Evolutionary conservation across 92 coral and sea anemone species (phyloP).

Genomic region (Isaurus tuberculatus): DNA sequence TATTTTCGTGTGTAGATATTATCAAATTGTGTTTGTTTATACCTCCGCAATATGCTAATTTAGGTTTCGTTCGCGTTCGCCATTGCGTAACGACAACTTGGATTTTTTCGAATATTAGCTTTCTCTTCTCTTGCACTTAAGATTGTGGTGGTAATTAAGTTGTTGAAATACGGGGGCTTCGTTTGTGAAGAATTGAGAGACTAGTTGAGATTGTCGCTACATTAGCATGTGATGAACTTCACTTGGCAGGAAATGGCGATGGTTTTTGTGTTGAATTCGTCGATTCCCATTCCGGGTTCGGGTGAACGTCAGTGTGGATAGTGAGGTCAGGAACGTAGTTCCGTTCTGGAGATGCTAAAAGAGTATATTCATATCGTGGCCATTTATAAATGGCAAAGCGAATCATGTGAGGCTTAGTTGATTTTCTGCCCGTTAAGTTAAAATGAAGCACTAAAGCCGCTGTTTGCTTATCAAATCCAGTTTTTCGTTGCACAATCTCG

Average conservation of each 20-base stretch:
- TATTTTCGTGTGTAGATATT: not conserved
- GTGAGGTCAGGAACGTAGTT: conserved; percentile 21
- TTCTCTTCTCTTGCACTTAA: too few species aligned
- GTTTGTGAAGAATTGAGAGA: conserved; percentile 17
- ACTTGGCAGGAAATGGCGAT: conserved; percentile 35
- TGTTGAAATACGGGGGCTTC: not conserved
- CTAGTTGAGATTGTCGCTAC: conserved; percentile 3
- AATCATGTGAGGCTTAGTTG: conserved; percentile 5
- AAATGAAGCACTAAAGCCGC: conserved; percentile 14
- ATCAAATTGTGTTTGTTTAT: not conserved
- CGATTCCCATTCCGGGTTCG: conserved; percentile 29
- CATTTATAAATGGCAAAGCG: conserved; percentile 4
- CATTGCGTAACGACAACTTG: too few species aligned
- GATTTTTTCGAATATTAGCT: too few species aligned
- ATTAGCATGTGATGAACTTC: conserved; percentile 25
- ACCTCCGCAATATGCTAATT: not conserved
- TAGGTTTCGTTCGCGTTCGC: not conserved
- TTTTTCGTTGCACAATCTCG: conserved; percentile 10
- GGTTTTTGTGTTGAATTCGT: conserved; percentile 15
- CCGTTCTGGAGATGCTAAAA: conserved; percentile 21
- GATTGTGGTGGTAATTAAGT: too few species aligned
- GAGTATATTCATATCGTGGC: conserved; percentile 9
- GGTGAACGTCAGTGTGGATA: conserved; percentile 19
- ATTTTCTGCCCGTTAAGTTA: conserved; percentile 16
- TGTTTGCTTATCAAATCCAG: conserved; percentile 13